phyloP scores from a whole-genome alignment of 30 jellyfish, hydroid and myxozoan species.

The Rhopilema esculentum region DNA sequence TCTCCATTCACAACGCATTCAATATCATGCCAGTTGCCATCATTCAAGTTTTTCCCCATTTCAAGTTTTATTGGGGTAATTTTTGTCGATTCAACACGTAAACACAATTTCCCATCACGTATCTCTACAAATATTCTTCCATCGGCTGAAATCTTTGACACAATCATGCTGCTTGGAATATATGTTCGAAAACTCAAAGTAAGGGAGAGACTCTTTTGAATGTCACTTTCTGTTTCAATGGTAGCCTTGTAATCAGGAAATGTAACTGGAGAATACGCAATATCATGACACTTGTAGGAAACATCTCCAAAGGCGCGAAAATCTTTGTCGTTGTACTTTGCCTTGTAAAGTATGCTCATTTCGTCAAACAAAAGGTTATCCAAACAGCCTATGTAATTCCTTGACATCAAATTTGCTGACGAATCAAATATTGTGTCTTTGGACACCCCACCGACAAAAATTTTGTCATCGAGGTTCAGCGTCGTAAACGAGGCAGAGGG shows the following conservation, averaged over 20 bases:
- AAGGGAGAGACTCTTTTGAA: slow-evolving; percentile 72
- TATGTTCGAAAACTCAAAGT: slow-evolving; percentile 79
- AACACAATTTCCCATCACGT: slow-evolving; percentile 59
- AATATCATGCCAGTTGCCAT: slow-evolving; percentile 97
- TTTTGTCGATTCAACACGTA: slow-evolving; percentile 73
- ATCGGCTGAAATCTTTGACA: slow-evolving; percentile 77
- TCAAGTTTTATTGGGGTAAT: slow-evolving; percentile 71
- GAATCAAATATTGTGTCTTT: slow-evolving; percentile 36
- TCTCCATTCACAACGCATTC: slow-evolving; percentile 66
- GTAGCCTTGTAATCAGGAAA: slow-evolving; percentile 79
- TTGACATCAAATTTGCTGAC: slow-evolving; percentile 61
- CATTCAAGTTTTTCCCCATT: slow-evolving; percentile 71
- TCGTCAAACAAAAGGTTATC: slow-evolving; percentile 77
- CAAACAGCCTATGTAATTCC: slow-evolving; percentile 86
- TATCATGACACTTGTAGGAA: slow-evolving; percentile 68
- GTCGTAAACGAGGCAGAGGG: slow-evolving; percentile 63
- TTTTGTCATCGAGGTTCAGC: slow-evolving; percentile 75
- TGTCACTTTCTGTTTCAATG: slow-evolving; percentile 74
- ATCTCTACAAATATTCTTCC: slow-evolving; percentile 78
- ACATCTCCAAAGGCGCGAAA: slow-evolving; percentile 77
- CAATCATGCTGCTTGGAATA: slow-evolving; percentile 71
- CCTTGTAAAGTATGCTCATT: slow-evolving; percentile 69
- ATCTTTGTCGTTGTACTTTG: slow-evolving; percentile 73
- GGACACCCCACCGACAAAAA: slow-evolving; percentile 88
- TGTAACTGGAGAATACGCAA: slow-evolving; percentile 81